These are phyloP conservation scores for Idaea dimidiata DNA, from an alignment of 2,888 invertebrate species.

Conservation along the genomic window DNA sequence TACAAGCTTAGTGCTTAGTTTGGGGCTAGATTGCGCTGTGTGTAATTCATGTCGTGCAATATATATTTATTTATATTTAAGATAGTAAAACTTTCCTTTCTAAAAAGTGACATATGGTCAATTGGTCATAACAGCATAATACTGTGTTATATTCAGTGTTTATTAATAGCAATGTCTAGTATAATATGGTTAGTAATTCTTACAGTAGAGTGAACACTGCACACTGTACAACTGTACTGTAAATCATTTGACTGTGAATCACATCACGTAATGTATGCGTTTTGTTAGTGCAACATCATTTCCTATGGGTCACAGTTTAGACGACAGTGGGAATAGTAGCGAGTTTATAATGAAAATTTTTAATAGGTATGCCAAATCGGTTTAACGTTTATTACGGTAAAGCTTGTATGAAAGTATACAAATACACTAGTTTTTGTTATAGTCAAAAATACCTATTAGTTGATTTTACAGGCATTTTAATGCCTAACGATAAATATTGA, in stretches of 20 bases:
- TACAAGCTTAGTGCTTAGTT: too few relatives aligned
- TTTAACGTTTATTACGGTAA: too few relatives aligned
- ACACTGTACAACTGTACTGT: background rate
- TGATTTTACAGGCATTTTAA: too few relatives aligned
- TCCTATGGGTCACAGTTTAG: background rate
- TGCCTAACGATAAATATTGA: too few relatives aligned
- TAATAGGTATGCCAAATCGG: too few relatives aligned
- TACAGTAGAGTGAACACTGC: background rate
- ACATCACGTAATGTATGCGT: background rate
- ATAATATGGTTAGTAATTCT: background rate
- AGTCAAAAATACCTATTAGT: too few relatives aligned
- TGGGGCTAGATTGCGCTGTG: too few relatives aligned
- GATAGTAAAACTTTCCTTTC: too few relatives aligned
- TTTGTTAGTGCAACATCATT: background rate
- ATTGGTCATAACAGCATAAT: background rate
- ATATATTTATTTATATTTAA: too few relatives aligned
- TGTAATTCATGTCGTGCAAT: too few relatives aligned
- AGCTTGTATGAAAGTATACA: too few relatives aligned
- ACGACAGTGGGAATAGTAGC: background rate
- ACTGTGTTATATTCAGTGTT: background rate
- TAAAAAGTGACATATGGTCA: background rate
- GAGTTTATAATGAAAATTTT: background rate
- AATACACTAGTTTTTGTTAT: too few relatives aligned
- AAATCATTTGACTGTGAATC: background rate
- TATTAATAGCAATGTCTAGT: background rate